phyloP scores from a whole-genome alignment of 2,797 vertebrate species.

The Acomys russatus region DNA sequence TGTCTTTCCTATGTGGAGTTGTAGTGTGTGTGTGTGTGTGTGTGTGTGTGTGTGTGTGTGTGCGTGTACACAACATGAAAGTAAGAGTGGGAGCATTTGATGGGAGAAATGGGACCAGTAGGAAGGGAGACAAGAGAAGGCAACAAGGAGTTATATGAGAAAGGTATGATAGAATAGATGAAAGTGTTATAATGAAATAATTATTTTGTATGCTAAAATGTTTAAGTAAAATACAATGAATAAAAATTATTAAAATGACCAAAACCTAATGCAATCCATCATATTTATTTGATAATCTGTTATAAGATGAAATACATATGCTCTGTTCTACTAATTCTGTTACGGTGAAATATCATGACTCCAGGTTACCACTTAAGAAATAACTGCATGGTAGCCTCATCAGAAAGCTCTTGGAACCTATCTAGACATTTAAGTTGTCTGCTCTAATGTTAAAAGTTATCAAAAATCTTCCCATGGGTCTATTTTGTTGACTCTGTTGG shows the following conservation, averaged over 20 bases:
- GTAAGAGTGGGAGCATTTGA: background rate
- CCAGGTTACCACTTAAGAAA: background rate
- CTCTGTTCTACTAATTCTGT: background rate
- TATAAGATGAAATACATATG: background rate
- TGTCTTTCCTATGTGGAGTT: background rate
- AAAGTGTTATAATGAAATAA: background rate
- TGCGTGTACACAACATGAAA: background rate
- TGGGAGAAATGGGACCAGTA: background rate
- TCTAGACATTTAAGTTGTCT: background rate
- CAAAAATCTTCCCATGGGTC: background rate
- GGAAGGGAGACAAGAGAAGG: background rate
- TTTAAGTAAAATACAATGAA: background rate
- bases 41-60: background rate
- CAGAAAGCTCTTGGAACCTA: background rate
- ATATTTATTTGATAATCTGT: background rate
- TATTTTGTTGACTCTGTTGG: too few relatives aligned
- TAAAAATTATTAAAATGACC: conserved; percentile 8
- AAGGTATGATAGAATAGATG: background rate
- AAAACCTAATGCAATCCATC: background rate
- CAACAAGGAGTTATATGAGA: background rate
- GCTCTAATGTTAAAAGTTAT: background rate
- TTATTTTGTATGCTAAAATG: background rate
- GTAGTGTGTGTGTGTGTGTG: background rate
- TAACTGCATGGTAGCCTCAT: background rate
- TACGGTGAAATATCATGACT: background rate